Evolutionary conservation across 2,113 vertebrate genomes (phyloP).

Genomic region (Xenotilapia longispinis): DNA sequence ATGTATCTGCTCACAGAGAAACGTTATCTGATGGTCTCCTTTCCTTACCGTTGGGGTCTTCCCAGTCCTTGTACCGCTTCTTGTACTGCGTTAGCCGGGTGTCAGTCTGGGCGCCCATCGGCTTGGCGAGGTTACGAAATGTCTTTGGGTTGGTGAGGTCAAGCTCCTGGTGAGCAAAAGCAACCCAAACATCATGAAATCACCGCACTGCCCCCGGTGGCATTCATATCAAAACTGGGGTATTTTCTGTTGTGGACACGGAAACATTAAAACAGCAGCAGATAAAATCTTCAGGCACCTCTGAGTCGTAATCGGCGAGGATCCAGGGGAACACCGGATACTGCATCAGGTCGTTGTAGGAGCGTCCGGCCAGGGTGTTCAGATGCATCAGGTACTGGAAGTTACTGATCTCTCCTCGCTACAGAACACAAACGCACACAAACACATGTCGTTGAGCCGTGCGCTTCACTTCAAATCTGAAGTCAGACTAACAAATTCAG

Average conservation of each 20-base stretch:
- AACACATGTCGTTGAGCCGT: neutral
- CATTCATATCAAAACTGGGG: neutral
- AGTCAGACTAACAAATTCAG: neutral
- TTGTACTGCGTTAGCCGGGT: slow-evolving; percentile 94
- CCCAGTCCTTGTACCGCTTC: slow-evolving; percentile 97
- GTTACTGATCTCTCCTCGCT: slow-evolving; percentile 99
- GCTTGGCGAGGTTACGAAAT: slow-evolving; percentile 93
- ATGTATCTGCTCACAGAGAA: neutral
- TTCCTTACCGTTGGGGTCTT: slow-evolving; percentile 87
- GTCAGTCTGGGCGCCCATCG: slow-evolving; percentile 97
- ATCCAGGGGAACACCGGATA: slow-evolving; percentile 99
- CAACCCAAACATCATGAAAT: neutral
- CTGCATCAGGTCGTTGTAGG: slow-evolving; percentile 99
- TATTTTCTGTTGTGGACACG: neutral
- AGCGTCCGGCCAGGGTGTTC: slow-evolving; percentile 94
- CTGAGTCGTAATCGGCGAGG: slow-evolving; percentile 90
- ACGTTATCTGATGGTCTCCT: neutral
- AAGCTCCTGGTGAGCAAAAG: slow-evolving; percentile 78
- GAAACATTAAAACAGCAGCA: neutral
- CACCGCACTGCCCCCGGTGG: accelerated
- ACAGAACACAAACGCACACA: neutral
- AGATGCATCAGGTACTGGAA: slow-evolving; percentile 99
- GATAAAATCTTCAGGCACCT: slow-evolving; percentile 67
- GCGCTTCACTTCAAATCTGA: neutral
- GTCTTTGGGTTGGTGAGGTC: slow-evolving; percentile 94